A percentile compares a stretch with the other conserved stretches of the same genome.
Evolutionary conservation across 2,888 invertebrate genomes (phyloP).

Genomic region (Drosophila merina): DNA sequence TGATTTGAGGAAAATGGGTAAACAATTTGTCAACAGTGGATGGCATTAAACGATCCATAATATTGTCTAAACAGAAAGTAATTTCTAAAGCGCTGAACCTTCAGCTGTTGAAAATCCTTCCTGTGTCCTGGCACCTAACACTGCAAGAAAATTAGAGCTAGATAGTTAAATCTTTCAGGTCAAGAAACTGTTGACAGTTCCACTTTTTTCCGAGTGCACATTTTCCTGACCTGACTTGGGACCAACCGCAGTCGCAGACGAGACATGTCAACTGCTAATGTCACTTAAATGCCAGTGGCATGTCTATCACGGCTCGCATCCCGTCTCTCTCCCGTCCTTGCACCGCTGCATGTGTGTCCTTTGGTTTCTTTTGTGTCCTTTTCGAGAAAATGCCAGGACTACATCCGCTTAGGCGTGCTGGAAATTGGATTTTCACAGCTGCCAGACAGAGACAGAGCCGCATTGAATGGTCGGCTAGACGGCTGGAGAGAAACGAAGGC

Average conservation of each 20-base stretch:
- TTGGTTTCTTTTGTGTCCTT: slow-evolving; percentile 48
- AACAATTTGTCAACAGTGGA: slow-evolving; percentile 65
- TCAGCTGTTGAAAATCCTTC: slow-evolving; percentile 28
- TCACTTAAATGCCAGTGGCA: slow-evolving; percentile 62
- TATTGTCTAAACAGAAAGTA: slow-evolving; percentile 70
- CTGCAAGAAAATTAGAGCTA: neutral
- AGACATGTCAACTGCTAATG: slow-evolving; percentile 59
- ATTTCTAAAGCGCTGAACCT: slow-evolving; percentile 51
- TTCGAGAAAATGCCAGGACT: slow-evolving; percentile 47
- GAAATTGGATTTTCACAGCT: slow-evolving; percentile 79
- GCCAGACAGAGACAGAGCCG: slow-evolving; percentile 50
- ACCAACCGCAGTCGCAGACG: slow-evolving; percentile 57
- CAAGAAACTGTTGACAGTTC: neutral
- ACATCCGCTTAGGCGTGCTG: slow-evolving; percentile 69
- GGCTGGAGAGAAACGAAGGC: slow-evolving; percentile 20
- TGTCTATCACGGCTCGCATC: slow-evolving; percentile 56
- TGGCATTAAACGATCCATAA: slow-evolving; percentile 60
- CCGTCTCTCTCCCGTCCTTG: slow-evolving; percentile 13
- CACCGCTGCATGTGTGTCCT: slow-evolving; percentile 31
- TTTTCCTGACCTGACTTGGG: slow-evolving; percentile 37
- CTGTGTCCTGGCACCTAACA: slow-evolving; percentile 17
- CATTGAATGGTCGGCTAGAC: slow-evolving; percentile 30
- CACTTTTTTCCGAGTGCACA: neutral
- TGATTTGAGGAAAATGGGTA: slow-evolving; percentile 64
- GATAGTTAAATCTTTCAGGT: neutral